Evolutionary conservation across 2,113 vertebrate species (phyloP), one percentile per base, ranked within the genome.

Genomic region (Corythoichthys haematopterus): DNA sequence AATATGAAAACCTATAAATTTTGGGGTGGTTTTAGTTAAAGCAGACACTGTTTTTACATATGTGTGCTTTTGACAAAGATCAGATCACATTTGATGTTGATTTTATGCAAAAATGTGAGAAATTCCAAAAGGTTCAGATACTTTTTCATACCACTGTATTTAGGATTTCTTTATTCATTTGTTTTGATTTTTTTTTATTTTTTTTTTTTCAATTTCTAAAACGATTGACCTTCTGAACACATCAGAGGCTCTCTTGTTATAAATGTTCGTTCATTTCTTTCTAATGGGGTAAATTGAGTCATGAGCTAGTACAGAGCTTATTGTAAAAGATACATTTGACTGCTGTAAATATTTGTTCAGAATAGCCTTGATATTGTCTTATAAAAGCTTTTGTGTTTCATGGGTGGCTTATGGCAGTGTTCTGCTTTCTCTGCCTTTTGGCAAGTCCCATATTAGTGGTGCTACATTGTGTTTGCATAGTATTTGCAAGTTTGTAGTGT

Each of bases 381-480:
- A 66, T 37, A 69, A 33, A 65, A 50, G n/a, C 4, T 14, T 43
- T 72, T 53, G 69, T 52, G 37, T 72, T 70, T 73, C 81, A 83
- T 77, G 78, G 78, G 83, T 80, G 60, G 40, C 16, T 52, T 45
- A 35, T 65, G 71, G 56, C 40, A 48, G 8, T 68, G 59, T 66
- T 69, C 69, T 79, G 82, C 72, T 48, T 28, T 65, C 12, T 65
- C 51, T 65, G 48, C 47, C 43, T 51, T 33, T 15, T 57, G 62
- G 28, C 46, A 48, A 40, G 8, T 58, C 16, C n/a, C 2, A 52
- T 66, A 68, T 75, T 59, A 69, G 55, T 71, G 69, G 80, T 85
- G 81, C 81, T 85, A 64, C 47, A 62, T 50, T 57, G 64, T 65
- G 9, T 68, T 52, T 68, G 72, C 65, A 62, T 40, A 53, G 10